A percentile compares a stretch with the other conserved stretches of the same genome.
Evolutionary conservation across 2,797 vertebrate species (phyloP).

Genomic region (Pipistrellus kuhlii): DNA sequence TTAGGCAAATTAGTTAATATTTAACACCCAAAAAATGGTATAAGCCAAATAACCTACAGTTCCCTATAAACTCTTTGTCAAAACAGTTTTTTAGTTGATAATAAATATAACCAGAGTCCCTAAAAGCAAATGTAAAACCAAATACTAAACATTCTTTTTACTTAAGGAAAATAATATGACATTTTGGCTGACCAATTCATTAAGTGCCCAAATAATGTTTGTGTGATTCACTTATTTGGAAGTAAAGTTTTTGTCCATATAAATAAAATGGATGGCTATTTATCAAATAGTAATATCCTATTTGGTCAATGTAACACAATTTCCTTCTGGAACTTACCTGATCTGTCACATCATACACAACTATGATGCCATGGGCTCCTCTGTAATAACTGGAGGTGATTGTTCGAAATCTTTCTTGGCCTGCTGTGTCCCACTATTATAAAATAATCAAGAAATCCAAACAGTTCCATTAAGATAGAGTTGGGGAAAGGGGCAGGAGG

Average conservation of each 20-base stretch:
- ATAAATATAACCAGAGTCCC: neutral
- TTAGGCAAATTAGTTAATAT: neutral
- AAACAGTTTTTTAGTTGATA: conserved; percentile 9
- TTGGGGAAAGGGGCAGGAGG: neutral
- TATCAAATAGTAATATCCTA: neutral
- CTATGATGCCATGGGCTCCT: conserved; percentile 99
- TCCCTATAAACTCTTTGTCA: neutral
- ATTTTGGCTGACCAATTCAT: conserved; percentile 21
- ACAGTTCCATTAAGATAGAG: conserved; percentile 68
- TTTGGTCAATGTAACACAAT: neutral
- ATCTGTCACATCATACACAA: conserved; percentile 99
- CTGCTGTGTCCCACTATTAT: conserved; percentile 97
- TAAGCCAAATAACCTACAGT: neutral
- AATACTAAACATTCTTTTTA: conserved; percentile 53
- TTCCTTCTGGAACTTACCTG: conserved; percentile 89
- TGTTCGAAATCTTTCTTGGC: conserved; percentile 98
- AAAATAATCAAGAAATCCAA: conserved; percentile 76
- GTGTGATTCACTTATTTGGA: neutral
- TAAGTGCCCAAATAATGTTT: neutral
- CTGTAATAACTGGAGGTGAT: conserved; percentile 99
- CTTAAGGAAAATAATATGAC: conserved; percentile 31
- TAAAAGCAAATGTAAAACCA: conserved; percentile 53
- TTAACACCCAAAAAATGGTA: neutral
- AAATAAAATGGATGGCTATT: neutral
- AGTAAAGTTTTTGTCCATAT: neutral